Evolutionary conservation across 2,797 vertebrate species (phyloP).

Genomic region (Paramormyrops hopkinsi): DNA sequence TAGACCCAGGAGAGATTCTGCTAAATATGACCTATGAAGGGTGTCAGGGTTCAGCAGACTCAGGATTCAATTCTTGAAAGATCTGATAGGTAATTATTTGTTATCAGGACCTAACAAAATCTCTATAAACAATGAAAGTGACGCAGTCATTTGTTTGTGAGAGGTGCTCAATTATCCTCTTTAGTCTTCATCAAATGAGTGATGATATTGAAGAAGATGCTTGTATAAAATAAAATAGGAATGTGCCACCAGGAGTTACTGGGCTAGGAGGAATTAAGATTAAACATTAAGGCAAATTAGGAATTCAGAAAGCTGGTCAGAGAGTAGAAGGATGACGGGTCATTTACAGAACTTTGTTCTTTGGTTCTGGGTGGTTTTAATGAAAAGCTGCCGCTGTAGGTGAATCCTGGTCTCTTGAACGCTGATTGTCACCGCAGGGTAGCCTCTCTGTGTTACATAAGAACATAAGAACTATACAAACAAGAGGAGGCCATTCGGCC

Average conservation of each 20-base stretch:
- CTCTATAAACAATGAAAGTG: background rate
- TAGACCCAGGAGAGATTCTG: slow-evolving; percentile 27
- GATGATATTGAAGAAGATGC: slow-evolving; percentile 40
- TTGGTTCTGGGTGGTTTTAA: slow-evolving; percentile 19
- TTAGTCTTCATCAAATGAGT: slow-evolving; percentile 45
- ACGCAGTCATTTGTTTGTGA: slow-evolving; percentile 29
- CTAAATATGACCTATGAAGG: slow-evolving; percentile 22
- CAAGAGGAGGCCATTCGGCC: too few relatives aligned
- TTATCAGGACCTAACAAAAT: background rate
- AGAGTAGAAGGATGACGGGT: background rate
- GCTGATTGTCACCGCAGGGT: slow-evolving; percentile 25
- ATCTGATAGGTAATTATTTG: background rate
- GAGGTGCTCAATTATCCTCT: slow-evolving; percentile 41
- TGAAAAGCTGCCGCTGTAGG: slow-evolving; percentile 24
- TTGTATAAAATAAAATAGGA: slow-evolving; percentile 41
- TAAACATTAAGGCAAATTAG: too few relatives aligned
- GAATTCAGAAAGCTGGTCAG: background rate
- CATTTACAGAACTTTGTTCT: background rate
- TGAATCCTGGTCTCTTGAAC: slow-evolving; percentile 16
- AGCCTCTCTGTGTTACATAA: slow-evolving; percentile 24
- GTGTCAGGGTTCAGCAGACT: background rate
- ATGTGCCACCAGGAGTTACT: slow-evolving; percentile 39
- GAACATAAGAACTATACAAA: too few relatives aligned
- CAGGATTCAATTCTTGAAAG: background rate
- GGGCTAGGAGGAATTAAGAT: too few relatives aligned